Percentiles rank a stretch among this genome's conserved stretches.
phyloP scores from a whole-genome alignment of 2,113 vertebrate species.

The Mustelus asterias region DNA sequence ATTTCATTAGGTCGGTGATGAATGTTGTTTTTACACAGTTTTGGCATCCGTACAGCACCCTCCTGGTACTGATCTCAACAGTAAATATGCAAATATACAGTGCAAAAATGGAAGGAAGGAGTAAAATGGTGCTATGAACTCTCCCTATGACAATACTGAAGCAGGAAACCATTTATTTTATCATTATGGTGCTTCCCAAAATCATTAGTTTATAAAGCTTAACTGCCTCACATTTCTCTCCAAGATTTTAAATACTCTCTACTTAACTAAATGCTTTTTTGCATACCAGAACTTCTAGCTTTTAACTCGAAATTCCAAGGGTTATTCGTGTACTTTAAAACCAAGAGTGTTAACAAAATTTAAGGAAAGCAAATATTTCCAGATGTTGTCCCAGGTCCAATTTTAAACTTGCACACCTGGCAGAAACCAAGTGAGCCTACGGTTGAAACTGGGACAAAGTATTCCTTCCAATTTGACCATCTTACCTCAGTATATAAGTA shows the following conservation, averaged over 20 bases:
- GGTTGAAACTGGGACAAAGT: neutral
- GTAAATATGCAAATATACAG: neutral
- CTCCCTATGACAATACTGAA: too few species aligned
- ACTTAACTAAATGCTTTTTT: neutral
- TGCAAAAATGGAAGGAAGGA: constrained; percentile 1
- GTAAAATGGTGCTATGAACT: neutral
- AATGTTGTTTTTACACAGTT: neutral
- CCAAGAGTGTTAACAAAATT: neutral
- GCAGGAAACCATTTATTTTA: neutral
- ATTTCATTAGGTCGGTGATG: neutral
- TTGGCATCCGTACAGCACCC: neutral
- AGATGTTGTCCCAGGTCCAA: neutral
- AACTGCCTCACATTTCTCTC: neutral
- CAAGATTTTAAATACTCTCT: neutral
- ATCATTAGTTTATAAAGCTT: neutral
- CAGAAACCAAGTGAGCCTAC: neutral
- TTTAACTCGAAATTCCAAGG: neutral
- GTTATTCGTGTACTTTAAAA: neutral
- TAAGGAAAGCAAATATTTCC: neutral
- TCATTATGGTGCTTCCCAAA: neutral
- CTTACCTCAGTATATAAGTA: neutral
- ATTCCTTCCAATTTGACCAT: too few species aligned
- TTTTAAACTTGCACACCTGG: neutral
- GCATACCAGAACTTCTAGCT: neutral
- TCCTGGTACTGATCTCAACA: neutral